Percentiles rank a stretch among this genome's conserved stretches.
phyloP scores from a whole-genome alignment of 2,888 invertebrate species.

The Aphrophora alni region DNA sequence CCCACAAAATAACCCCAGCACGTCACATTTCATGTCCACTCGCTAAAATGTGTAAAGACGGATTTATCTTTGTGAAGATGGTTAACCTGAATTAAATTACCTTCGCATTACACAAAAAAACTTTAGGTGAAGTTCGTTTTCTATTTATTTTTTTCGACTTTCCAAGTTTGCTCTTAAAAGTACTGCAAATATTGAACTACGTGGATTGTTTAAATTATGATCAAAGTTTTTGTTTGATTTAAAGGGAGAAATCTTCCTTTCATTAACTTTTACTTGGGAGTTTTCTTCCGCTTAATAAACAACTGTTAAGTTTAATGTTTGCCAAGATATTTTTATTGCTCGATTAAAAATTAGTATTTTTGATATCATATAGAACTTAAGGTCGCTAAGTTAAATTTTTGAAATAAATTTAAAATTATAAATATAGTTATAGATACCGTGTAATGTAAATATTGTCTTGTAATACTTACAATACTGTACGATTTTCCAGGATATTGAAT shows the following conservation, averaged over 20 bases:
- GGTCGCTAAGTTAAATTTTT: too few species aligned
- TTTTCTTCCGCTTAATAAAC: neutral
- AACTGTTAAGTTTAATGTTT: neutral
- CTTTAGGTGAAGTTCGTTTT: neutral
- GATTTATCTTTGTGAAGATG: neutral
- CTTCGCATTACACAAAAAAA: neutral
- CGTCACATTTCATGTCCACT: neutral
- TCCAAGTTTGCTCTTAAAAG: neutral
- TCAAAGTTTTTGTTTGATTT: neutral
- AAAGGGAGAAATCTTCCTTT: neutral
- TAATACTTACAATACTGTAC: too few species aligned
- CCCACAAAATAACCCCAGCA: neutral
- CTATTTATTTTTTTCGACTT: neutral
- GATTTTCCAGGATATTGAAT: too few species aligned
- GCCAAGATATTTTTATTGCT: too few species aligned
- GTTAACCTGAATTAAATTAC: neutral
- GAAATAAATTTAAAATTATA: too few species aligned
- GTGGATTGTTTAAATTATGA: conserved; percentile 3
- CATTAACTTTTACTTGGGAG: neutral
- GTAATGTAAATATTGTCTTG: too few species aligned
- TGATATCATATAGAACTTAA: too few species aligned
- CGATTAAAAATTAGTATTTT: too few species aligned
- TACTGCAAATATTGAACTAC: neutral
- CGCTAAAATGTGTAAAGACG: neutral
- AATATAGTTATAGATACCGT: too few species aligned